Conservation (phyloP, 2,888 invertebrate genomes). For the Tenthredo notha region DNA sequence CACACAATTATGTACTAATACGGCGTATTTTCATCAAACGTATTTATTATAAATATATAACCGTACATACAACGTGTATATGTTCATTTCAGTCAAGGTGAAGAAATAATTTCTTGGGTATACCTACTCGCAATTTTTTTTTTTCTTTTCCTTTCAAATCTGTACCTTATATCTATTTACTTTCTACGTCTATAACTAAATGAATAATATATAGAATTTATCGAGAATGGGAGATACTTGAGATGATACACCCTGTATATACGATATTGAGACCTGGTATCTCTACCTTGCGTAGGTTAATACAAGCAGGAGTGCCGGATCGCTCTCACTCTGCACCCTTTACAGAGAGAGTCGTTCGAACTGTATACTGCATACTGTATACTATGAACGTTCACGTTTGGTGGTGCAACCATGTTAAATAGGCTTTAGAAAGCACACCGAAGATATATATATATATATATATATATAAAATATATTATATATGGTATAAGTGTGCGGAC, state of each 20-base stretch:
- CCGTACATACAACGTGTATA: background rate
- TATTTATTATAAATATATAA: background rate
- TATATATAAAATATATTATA: background rate
- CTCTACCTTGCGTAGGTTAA: no score
- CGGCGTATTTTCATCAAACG: background rate
- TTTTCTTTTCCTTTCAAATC: no score
- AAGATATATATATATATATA: background rate
- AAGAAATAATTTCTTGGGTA: background rate
- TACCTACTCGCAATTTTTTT: no score
- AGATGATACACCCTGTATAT: no score
- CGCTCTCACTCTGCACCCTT: conserved; percentile 31
- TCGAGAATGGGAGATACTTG: no score
- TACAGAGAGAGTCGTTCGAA: conserved; percentile 2
- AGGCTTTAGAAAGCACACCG: conserved; percentile 63
- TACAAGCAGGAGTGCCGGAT: background rate
- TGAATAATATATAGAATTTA: no score
- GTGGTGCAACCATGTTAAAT: conserved; percentile 62
- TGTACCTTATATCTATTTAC: no score
- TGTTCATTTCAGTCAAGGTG: background rate
- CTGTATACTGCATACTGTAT: background rate
- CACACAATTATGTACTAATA: background rate
- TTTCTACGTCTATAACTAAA: no score
- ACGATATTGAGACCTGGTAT: no score
- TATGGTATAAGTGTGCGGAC: background rate
- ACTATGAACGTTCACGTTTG: conserved; percentile 52